Percentiles rank a stretch among this genome's conserved stretches.
Conservation (phyloP, 2,888 invertebrate genomes). For the Empis stercorea region DNA sequence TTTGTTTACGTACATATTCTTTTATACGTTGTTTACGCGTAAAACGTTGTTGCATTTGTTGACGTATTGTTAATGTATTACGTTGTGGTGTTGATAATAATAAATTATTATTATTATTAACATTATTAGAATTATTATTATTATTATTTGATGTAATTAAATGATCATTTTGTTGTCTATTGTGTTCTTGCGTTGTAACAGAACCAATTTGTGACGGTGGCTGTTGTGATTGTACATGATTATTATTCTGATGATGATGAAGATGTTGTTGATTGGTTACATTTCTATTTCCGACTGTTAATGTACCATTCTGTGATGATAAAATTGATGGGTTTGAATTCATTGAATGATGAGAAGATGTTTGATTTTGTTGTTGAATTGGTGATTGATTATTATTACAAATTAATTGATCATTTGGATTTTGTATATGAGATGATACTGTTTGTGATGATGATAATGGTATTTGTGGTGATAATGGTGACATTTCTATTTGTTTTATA, state of each 20-base stretch:
- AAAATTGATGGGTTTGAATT: background rate
- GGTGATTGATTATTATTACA: constrained; percentile 1
- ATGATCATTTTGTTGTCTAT: constrained; percentile 8
- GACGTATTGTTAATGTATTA: constrained; percentile 17
- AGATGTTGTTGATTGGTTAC: constrained; percentile 8
- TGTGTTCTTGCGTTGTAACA: constrained; percentile 1
- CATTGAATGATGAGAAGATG: background rate
- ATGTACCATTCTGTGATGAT: constrained; percentile 2
- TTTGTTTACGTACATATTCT: constrained; percentile 29
- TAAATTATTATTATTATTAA: constrained; percentile 3
- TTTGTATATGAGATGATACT: constrained; percentile 3
- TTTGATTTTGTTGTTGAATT: background rate
- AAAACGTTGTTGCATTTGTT: constrained; percentile 18
- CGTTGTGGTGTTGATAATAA: constrained; percentile 12
- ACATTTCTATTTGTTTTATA: constrained; percentile 20
- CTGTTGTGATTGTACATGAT: constrained; percentile 9
- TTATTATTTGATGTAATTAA: background rate
- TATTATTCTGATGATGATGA: constrained; percentile 11
- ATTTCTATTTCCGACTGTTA: constrained; percentile 13
- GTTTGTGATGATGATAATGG: constrained; percentile 11
- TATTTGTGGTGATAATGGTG: constrained; percentile 15
- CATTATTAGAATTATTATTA: background rate
- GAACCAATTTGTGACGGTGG: constrained; percentile 10
- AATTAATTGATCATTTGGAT: background rate
- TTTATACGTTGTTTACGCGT: constrained; percentile 29